Percentiles rank a stretch among this genome's conserved stretches.
phyloP scores from a whole-genome alignment of 2,113 vertebrate genomes.

The Corythaixoides concolor region DNA sequence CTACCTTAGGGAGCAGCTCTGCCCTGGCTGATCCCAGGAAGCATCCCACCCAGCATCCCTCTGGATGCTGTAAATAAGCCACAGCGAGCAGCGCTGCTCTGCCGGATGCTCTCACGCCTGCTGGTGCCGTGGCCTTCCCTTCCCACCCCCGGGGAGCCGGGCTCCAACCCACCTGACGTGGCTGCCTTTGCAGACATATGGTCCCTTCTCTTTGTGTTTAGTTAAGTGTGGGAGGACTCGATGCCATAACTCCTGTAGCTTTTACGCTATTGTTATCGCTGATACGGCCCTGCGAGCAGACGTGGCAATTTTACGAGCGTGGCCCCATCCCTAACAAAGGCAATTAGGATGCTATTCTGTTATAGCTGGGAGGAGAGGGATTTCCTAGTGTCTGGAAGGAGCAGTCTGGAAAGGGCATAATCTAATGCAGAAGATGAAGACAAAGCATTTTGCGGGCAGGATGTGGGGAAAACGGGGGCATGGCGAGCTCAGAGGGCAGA shows the following conservation, averaged over 20 bases:
- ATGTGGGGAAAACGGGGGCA: neutral
- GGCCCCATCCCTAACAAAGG: constrained; percentile 29
- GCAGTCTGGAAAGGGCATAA: constrained; percentile 40
- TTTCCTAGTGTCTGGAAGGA: constrained; percentile 40
- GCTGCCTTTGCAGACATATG: neutral
- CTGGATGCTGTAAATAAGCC: neutral
- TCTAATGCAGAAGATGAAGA: constrained; percentile 44
- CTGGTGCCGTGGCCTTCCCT: constrained; percentile 10
- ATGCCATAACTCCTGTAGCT: neutral
- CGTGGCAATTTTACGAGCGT: constrained; percentile 1
- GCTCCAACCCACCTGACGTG: constrained; percentile 15
- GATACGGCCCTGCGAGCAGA: neutral
- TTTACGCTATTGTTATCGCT: constrained; percentile 16
- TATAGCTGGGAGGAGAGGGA: neutral
- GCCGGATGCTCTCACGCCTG: constrained; percentile 60
- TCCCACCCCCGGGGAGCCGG: constrained; percentile 44
- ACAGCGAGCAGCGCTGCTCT: neutral
- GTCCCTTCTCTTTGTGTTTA: constrained; percentile 37
- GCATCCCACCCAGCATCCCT: neutral
- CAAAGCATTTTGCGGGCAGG: constrained; percentile 42
- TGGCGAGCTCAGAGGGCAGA: neutral
- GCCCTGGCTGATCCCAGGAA: constrained; percentile 14
- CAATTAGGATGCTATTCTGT: constrained; percentile 43
- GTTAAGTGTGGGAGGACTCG: constrained; percentile 50
- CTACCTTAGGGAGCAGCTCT: neutral